Evolutionary conservation across 2,113 vertebrate species (phyloP), one percentile per base, ranked within the genome.

Genomic region (Nothobranchius kuhntae): DNA sequence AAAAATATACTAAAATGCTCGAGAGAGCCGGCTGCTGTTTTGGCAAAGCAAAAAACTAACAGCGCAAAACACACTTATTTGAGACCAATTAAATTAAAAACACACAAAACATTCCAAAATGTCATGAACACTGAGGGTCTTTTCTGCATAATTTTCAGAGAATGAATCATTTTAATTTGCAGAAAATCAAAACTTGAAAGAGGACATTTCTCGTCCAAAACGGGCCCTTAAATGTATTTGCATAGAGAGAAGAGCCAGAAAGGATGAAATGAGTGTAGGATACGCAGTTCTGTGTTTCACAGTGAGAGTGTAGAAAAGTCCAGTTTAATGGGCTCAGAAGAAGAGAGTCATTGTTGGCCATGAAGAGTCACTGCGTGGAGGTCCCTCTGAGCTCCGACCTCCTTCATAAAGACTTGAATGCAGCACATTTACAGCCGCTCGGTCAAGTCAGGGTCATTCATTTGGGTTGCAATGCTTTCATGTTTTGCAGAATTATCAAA

Each of bases 261-360:
- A 17, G 15, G 52, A 13, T 13, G 4, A 36, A 45, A 12, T 9
- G 24, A 2, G 7, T 8, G 11, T 8, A 26, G 53, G 30, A 12
- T 5, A 12, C 55, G 44, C 24, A 45, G 8, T 26, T 62, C 46
- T 21, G 13, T 9, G 6, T 17, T 53, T 7, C 14, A 71, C 70
- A 56, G 74, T 65, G 45, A 67, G 42, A 65, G 56, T 50, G 14
- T 0, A 70, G 59, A 61, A 77, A 71, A 62, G 63, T 12, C 53
- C 24, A 1, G 53, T 50, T 81, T 84, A 75, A 80, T 69, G 72
- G 67, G 82, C 60, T 53, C 77, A 78, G 77, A 73, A 84, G 38
- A 68, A 55, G 63, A 54, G 38, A n/a, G 59, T 56, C 62, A 71
- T 52, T 78, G 63, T 68, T 24, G 62, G 36, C n/a, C 35, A 46